Base-by-base conservation (phyloP, 1,140 invertebrate species). In the Atopsyche davidsoni region DNA sequence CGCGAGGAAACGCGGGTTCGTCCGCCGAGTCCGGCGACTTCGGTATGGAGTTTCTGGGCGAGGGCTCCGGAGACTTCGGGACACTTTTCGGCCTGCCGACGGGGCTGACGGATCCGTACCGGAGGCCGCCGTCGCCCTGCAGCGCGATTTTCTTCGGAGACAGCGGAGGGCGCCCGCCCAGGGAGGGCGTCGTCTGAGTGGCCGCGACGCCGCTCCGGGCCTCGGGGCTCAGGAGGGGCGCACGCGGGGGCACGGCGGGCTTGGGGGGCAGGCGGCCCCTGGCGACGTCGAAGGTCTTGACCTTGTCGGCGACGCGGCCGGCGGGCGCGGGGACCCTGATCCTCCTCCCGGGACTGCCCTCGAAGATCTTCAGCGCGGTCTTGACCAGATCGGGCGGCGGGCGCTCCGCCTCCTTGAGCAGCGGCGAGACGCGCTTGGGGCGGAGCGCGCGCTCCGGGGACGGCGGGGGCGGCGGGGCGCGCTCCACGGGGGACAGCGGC, bases 311-410 rank as follows among this genome's bases (percentile, higher is more conserved):
- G 0, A 82, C 81, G 11, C 81, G 80, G 13, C 80, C 80, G 9
- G 77, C 80, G 4, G 74, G 43, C 64, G 46, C 14, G n/a, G 51
- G 51, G n/a, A 18, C 14, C 21, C 47, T 53, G 21, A 39, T 42
- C 25, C 51, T 50, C 24, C 42, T 46, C 4, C 35, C 44, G 71
- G n/a, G 81, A 75, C 3, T 79, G 75, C 21, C 76, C 65, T 93
- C 89, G 67, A 93, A 93, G 60, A 90, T 84, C 59, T 83, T 80
- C 53, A 89, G 78, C 1, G 86, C 85, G 35, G 87, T 86, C 60
- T 87, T 88, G 28, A 92, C 89, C 36, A 89, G 78, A 76, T 92
- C 89, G 1, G 85, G 82, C 2, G 87, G 87, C 2, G 89, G 89
- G 14, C 89, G 76, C 55, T 92, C 89, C 0, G 81, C 82, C 32